Base-by-base conservation (phyloP, 2,888 invertebrate species). In the Iselma pallidipennis region DNA sequence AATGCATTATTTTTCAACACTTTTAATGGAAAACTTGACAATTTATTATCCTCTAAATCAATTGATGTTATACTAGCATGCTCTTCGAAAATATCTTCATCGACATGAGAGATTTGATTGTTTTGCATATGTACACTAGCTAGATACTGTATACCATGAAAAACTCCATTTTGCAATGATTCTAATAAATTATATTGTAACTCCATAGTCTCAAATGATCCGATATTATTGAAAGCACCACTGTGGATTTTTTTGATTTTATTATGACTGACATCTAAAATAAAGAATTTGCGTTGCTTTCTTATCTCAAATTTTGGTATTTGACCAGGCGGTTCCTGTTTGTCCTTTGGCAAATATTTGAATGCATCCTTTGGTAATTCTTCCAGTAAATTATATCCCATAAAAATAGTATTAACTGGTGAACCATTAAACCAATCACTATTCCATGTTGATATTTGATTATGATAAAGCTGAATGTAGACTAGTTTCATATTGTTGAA, bases 371-470 rank as follows among this genome's bases (percentile, higher is more conserved):
- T 61, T 7, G 71, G 74, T 37, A 75, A 51, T 5, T 51, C 26
- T 6, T 52, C 42, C 2, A 74, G 29, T 12, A 53, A 56, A 54
- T 50, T 50, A 16, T 29, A 3, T 1, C 4, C 4, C 3, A 50
- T 16, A 4, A 28, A 50, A 2, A 50, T 19, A 2, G 25, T 9
- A 9, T 19, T 4, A 10, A 61, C 61, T 0, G 75, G 74, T 48
- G 67, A 67, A 28, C 69, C 60, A 29, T 53, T 29, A 49, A 75
- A 74, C 74, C 74, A 75, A n/a, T 70, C 66, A 7, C 61, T 33
- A 53, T 71, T 66, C 73, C 72, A 72, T 16, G n/a, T 51, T 7
- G 61, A 26, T 9, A 74, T 48, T 48, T 66, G 62, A 52, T 75
- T 75, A 50, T 66, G 49, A 49, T 70, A 69, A 26, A 75, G 60